These are phyloP conservation scores for Drosophila kokeensis DNA, from an alignment of 2,888 invertebrate genomes.

Conservation along the genomic window DNA sequence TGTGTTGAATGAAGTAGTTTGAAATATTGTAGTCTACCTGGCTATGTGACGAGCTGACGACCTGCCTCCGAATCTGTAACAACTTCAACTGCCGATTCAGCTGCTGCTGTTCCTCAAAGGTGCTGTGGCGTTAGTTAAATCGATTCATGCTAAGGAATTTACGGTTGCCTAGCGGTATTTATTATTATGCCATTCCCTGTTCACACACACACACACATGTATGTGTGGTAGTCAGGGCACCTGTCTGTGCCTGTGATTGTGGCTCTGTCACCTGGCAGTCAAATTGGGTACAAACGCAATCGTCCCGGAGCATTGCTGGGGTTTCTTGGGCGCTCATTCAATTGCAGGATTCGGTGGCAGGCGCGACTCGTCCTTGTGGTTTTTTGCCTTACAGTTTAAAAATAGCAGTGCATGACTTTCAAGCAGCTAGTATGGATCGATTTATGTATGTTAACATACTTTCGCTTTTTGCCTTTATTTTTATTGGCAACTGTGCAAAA, in stretches of 20 bases:
- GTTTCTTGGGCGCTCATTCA: slow-evolving; percentile 27
- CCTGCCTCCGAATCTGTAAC: slow-evolving; percentile 54
- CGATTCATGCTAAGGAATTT: slow-evolving; percentile 79
- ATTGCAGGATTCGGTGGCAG: slow-evolving; percentile 52
- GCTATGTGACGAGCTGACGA: slow-evolving; percentile 20
- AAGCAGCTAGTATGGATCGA: slow-evolving; percentile 61
- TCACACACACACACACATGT: slow-evolving; percentile 1
- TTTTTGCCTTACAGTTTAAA: slow-evolving; percentile 59
- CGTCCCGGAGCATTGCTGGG: slow-evolving; percentile 3
- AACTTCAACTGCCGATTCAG: slow-evolving; percentile 49
- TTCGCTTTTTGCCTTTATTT: slow-evolving; percentile 65
- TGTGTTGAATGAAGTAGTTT: not conserved
- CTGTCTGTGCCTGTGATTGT: slow-evolving; percentile 7
- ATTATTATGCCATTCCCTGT: slow-evolving; percentile 65
- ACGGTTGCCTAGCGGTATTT: slow-evolving; percentile 80
- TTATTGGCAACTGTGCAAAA: slow-evolving; percentile 56
- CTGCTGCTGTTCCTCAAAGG: slow-evolving; percentile 23
- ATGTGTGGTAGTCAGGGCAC: slow-evolving; percentile 35
- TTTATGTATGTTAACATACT: slow-evolving; percentile 78
- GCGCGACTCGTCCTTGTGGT: slow-evolving; percentile 68
- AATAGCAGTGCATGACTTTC: slow-evolving; percentile 67
- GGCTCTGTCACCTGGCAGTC: slow-evolving; percentile 55
- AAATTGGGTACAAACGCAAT: slow-evolving; percentile 59
- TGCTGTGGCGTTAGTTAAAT: slow-evolving; percentile 67
- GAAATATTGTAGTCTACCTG: slow-evolving; percentile 26